These are phyloP conservation scores for Psococerastis gibbosa DNA, from an alignment of 2,888 invertebrate genomes.

Conservation along the genomic window DNA sequence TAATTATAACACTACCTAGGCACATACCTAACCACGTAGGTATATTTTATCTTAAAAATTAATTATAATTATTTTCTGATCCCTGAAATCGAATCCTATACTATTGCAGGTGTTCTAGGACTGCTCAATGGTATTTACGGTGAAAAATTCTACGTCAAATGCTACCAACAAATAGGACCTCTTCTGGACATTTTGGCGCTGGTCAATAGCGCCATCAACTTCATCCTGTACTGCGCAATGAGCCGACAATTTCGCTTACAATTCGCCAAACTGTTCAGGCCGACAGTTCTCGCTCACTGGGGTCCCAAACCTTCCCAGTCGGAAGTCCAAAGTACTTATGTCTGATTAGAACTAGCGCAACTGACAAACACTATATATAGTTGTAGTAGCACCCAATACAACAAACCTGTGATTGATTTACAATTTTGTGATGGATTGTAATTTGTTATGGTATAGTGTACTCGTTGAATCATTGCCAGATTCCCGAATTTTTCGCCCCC, in stretches of 20 bases:
- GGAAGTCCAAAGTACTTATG: slow-evolving; percentile 44
- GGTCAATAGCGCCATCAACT: slow-evolving; percentile 81
- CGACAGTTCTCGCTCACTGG: slow-evolving; percentile 40
- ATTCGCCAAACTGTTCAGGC: slow-evolving; percentile 49
- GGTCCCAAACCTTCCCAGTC: slow-evolving; percentile 36
- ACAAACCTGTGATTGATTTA: no score
- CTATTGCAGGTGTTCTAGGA: slow-evolving; percentile 29
- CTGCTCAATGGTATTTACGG: slow-evolving; percentile 42
- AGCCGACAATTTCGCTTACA: slow-evolving; percentile 77
- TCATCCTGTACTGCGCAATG: slow-evolving; percentile 86
- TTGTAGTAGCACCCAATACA: no score
- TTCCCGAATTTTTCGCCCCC: no score
- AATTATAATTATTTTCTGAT: no score
- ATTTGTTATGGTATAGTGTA: no score
- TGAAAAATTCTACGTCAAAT: slow-evolving; percentile 53
- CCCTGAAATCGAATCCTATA: not conserved
- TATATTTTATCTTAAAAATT: no score
- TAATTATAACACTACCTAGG: no score
- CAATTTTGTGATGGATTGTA: no score
- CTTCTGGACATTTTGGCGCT: slow-evolving; percentile 79
- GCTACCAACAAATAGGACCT: slow-evolving; percentile 67
- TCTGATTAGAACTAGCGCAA: slow-evolving; percentile 25
- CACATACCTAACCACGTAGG: no score
- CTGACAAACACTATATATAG: no score
- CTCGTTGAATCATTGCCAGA: no score